These are phyloP conservation scores for Phrynosoma platyrhinos DNA, from an alignment of 2,113 vertebrate species.

Conservation along the genomic window DNA sequence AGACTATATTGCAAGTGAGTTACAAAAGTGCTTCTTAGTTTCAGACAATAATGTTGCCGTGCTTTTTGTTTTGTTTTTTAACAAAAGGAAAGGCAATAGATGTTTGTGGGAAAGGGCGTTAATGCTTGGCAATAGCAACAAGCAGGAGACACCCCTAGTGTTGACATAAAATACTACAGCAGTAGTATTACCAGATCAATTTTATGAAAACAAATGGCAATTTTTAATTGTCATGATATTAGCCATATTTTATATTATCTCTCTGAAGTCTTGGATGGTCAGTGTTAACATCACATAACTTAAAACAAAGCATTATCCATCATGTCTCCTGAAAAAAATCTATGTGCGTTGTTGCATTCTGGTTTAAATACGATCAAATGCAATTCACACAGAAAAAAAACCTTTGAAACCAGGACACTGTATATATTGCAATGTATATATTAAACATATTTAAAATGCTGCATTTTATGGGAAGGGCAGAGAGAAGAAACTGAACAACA, in stretches of 20 bases:
- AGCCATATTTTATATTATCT: constrained; percentile 37
- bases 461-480: too few relatives aligned
- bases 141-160: constrained; percentile 80
- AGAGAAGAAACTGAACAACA: constrained; percentile 33
- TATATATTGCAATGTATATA: too few relatives aligned
- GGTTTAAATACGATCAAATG: constrained; percentile 7
- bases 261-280: neutral
- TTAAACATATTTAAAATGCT: too few relatives aligned
- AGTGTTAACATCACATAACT: neutral
- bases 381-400: neutral
- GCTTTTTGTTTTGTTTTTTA: too few relatives aligned
- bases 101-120: constrained; percentile 75
- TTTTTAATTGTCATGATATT: constrained; percentile 71
- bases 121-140: constrained; percentile 74
- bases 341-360: constrained; percentile 54
- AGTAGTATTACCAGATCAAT: constrained; percentile 69
- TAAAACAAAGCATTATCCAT: neutral
- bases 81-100: constrained; percentile 22
- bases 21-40: constrained; percentile 7
- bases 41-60: constrained; percentile 31
- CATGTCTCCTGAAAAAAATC: constrained; percentile 6
- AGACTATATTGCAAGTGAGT: neutral
- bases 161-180: constrained; percentile 79
- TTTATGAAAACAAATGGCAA: constrained; percentile 62
- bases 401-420: too few relatives aligned